Evolutionary conservation across 2,113 vertebrate genomes (phyloP).

Genomic region (Paradoxurus hermaphroditus): DNA sequence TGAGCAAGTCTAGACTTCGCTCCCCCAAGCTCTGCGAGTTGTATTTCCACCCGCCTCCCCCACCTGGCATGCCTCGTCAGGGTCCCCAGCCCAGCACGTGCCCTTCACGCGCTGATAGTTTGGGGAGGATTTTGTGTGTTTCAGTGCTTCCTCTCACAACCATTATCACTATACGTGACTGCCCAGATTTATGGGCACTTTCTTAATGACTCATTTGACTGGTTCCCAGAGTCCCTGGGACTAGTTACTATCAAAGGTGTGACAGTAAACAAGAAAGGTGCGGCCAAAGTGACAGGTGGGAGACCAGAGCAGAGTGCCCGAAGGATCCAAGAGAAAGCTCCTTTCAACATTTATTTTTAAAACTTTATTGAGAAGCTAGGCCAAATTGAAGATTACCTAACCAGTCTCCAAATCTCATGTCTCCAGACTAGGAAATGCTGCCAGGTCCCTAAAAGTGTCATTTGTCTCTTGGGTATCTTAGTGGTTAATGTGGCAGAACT

Average conservation of each 20-base stretch:
- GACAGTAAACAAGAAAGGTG: neutral
- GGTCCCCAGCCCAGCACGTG: rapidly evolving
- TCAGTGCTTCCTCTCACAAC: neutral
- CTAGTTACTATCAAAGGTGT: neutral
- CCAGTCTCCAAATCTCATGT: neutral
- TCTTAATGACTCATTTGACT: neutral
- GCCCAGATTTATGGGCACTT: neutral
- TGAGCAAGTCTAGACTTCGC: neutral
- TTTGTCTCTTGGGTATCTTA: neutral
- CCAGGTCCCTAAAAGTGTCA: neutral
- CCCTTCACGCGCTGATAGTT: too few species aligned
- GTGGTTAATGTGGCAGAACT: neutral
- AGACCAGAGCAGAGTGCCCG: neutral
- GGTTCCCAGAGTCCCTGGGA: neutral
- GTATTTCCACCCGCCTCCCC: neutral
- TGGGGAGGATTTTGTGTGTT: neutral
- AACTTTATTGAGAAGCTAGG: neutral
- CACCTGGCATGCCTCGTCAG: too few species aligned
- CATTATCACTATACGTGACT: neutral
- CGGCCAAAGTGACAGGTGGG: rapidly evolving
- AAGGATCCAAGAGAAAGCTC: neutral
- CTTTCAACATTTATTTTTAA: neutral
- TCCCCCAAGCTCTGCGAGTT: too few species aligned
- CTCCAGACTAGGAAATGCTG: neutral
- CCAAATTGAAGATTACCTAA: neutral